Conservation (phyloP, 2,888 invertebrate genomes). For the Erebia palarica region DNA sequence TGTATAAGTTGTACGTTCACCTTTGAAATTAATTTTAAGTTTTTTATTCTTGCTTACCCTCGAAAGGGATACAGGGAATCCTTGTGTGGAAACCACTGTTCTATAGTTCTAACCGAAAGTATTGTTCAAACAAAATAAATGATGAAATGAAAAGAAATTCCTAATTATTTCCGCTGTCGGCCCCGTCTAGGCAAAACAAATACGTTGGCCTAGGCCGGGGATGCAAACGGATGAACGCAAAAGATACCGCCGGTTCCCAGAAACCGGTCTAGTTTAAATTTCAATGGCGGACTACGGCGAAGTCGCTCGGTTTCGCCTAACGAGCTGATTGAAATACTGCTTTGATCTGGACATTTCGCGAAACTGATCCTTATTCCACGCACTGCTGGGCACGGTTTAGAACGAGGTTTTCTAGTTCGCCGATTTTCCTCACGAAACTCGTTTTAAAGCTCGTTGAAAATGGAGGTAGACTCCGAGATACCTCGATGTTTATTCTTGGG, state of each 20-base stretch:
- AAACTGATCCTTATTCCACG: constrained; percentile 43
- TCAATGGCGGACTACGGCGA: constrained; percentile 76
- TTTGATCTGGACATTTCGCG: constrained; percentile 57
- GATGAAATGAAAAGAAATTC: constrained; percentile 17
- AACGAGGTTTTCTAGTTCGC: constrained; percentile 9
- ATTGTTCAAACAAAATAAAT: no score
- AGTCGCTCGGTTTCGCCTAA: constrained; percentile 68
- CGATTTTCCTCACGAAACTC: constrained; percentile 39
- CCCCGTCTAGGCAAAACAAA: constrained; percentile 43
- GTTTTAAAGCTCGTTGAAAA: constrained; percentile 20
- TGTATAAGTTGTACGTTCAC: no score
- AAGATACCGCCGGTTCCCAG: constrained; percentile 64
- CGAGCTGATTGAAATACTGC: constrained; percentile 75
- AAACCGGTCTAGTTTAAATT: constrained; percentile 76
- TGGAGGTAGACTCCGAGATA: constrained; percentile 9
- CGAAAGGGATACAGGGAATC: no score
- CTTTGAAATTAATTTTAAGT: no score
- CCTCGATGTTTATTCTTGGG: neutral
- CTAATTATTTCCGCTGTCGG: constrained; percentile 30
- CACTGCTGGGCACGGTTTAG: constrained; percentile 19
- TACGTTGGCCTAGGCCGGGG: constrained; percentile 63
- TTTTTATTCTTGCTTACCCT: no score
- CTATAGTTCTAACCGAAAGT: no score
- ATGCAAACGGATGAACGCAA: constrained; percentile 48
- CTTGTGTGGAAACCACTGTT: no score